Evolutionary conservation across 2,888 invertebrate species (phyloP), one percentile per base, ranked within the genome.

Genomic region (Rosalia funebris): DNA sequence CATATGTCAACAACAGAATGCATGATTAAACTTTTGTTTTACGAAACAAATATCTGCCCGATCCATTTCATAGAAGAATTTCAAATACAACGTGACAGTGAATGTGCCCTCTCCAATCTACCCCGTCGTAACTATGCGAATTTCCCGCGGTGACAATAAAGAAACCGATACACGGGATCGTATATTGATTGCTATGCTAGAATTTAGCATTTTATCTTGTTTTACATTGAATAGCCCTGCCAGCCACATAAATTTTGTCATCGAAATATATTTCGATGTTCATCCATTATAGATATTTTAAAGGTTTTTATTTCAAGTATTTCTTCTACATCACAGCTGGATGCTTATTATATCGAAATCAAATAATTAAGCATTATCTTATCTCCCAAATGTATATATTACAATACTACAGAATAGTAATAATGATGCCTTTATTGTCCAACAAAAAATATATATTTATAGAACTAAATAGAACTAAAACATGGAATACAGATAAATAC

Each of bases 151-250:
- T 65, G 64, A 62, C 63, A 65, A 68, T 66, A 71, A 73, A 72
- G 71, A 69, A 67, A 67, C 68, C 69, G 66, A 70, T 72, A 71
- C 60, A 64, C 71, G 66, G 71, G 69, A 65, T 61, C 54, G 63
- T 57, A 53, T 58, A 60, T 54, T n/a, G n/a, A n/a, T n/a, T 14
- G 53, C 56, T 47, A 47, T 58, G 61, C 72, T 72, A 71, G 69
- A 74, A 74, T 74, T 76, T 71, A 75, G 72, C 76, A 72, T 78
- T 76, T 77, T 73, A 72, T 77, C 77, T 75, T 77, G 78, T 77
- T 78, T 78, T 77, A 78, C 78, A 78, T 78, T 78, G 77, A 78
- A 78, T 78, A 74, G 77, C 69, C 61, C 59, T 62, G 59, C 69
- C 63, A 68, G 70, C 68, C 69, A 71, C 73, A 77, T 78, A 78